Evolutionary conservation across 30 jellyfish, hydroid and myxozoan species (phyloP), one percentile per base, ranked within the genome.

Genomic region (Aurelia aurita complex sp. Pacific): DNA sequence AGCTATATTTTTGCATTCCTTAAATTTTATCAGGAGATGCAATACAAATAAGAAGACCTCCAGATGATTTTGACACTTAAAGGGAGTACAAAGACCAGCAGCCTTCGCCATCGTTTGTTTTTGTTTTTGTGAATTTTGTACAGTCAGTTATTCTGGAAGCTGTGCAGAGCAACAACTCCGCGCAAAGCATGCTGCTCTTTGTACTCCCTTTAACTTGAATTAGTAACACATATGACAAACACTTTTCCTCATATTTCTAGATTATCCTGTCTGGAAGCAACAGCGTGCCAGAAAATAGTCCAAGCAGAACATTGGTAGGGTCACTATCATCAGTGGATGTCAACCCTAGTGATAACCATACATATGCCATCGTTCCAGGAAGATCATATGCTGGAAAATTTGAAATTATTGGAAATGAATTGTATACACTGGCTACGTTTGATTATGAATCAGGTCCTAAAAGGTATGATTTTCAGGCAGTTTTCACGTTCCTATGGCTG

Each of bases 401-500:
- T 84, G 64, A 42, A 11, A 72, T 88, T 54, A 54, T 72, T 74
- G 89, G 90, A 14, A 73, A 83, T 67, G 79, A 74, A 43, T 75
- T 94, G 64, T 57, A 68, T 10, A 77, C 98, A 29, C 73, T 73
- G 83, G 86, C 61, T 72, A 10, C 85, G 46, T 88, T 94, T 77
- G 89, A 94, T 74, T 94, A 54, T 80, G 98, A 94, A 89, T 69
- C 88, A 18, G 95, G 52, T 19, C 80, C 92, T 65, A 83, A 79
- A 80, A 91, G 90, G 97, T 91, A 77, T 53, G 89, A 34, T 53
- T 57, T 69, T 34, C 52, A 35, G 35, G 38, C 19, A n/a, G 1
- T n/a, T n/a, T 63, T n/a, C 33, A 10, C 19, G 72, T 6, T 5
- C 33, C 1, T 5, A 12, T 61, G 9, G n/a, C 33, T 61, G 70